Percentiles rank a stretch among this genome's conserved stretches.
These are phyloP conservation scores for Phaonia tiefii DNA, from an alignment of 2,888 invertebrate species.

Conservation along the genomic window DNA sequence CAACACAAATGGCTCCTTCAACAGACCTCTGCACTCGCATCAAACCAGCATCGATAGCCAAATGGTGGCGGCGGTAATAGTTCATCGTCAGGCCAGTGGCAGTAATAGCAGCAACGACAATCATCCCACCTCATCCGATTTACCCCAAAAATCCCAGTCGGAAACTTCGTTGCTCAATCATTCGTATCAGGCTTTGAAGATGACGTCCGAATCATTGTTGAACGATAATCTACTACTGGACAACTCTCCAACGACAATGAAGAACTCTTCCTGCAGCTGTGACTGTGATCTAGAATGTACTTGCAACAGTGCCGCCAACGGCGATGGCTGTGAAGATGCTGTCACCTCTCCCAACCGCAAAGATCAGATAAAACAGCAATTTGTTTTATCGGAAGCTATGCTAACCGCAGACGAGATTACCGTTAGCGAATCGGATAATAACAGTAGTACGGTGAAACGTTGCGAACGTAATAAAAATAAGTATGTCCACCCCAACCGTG, in stretches of 20 bases:
- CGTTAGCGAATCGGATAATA: constrained; percentile 77
- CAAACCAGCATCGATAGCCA: constrained; percentile 72
- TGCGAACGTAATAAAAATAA: constrained; percentile 61
- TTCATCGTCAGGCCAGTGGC: constrained; percentile 74
- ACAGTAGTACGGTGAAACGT: constrained; percentile 75
- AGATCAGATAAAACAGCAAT: constrained; percentile 63
- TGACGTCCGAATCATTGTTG: constrained; percentile 54
- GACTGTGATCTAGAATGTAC: constrained; percentile 77
- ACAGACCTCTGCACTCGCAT: constrained; percentile 55
- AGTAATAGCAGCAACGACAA: constrained; percentile 57
- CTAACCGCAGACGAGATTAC: constrained; percentile 77
- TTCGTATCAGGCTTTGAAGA: constrained; percentile 76
- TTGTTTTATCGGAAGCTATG: constrained; percentile 70
- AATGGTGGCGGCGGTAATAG: constrained; percentile 76
- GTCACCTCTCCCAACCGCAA: constrained; percentile 65
- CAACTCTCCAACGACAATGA: constrained; percentile 53
- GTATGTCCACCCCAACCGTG: background rate
- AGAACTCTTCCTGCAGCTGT: constrained; percentile 71
- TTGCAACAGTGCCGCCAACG: constrained; percentile 64
- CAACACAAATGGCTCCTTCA: background rate
- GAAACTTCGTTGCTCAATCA: constrained; percentile 76
- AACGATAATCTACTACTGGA: constrained; percentile 61
- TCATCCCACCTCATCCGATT: constrained; percentile 50
- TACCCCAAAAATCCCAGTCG: constrained; percentile 69
- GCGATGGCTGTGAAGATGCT: constrained; percentile 21